A percentile compares a stretch with the other conserved stretches of the same genome.
phyloP scores from a whole-genome alignment of 1,140 invertebrate species.

The Drosophila repleta region DNA sequence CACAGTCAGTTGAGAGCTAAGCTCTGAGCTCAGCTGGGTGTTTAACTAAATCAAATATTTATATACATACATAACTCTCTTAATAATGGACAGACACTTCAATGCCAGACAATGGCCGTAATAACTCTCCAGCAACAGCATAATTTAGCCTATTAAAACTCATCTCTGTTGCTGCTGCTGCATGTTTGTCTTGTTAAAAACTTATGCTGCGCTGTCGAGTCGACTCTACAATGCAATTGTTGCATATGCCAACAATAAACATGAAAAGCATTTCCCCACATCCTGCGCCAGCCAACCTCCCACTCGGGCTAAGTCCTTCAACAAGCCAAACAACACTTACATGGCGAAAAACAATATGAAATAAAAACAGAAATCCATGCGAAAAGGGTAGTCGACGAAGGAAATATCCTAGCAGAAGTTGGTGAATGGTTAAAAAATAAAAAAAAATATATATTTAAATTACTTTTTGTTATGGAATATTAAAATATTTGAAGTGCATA shows the following conservation, averaged over 20 bases:
- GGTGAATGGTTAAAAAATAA: too few species aligned
- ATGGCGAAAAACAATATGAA: slow-evolving; percentile 18
- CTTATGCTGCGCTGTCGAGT: slow-evolving; percentile 14
- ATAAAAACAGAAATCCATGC: not conserved
- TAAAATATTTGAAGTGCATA: too few species aligned
- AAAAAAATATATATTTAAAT: too few species aligned
- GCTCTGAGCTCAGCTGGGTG: not conserved
- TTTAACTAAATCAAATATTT: too few species aligned
- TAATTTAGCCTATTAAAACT: slow-evolving; percentile 29
- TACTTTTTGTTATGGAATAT: too few species aligned
- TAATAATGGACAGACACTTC: not conserved
- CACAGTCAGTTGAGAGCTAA: not conserved
- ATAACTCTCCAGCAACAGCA: not conserved
- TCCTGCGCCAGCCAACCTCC: not conserved
- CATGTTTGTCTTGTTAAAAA: slow-evolving; percentile 8
- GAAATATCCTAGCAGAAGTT: not conserved
- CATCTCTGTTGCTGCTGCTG: not conserved
- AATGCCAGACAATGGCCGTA: not conserved
- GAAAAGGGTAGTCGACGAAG: too few species aligned
- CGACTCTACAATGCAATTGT: slow-evolving; percentile 23
- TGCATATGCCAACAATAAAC: slow-evolving; percentile 23
- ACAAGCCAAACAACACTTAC: slow-evolving; percentile 27
- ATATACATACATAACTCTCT: too few species aligned
- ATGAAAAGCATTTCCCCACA: slow-evolving; percentile 27
- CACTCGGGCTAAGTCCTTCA: slow-evolving; percentile 23